These are phyloP conservation scores for Cryptomyrus ogoouensis DNA, from an alignment of 2,113 vertebrate species.

Conservation along the genomic window DNA sequence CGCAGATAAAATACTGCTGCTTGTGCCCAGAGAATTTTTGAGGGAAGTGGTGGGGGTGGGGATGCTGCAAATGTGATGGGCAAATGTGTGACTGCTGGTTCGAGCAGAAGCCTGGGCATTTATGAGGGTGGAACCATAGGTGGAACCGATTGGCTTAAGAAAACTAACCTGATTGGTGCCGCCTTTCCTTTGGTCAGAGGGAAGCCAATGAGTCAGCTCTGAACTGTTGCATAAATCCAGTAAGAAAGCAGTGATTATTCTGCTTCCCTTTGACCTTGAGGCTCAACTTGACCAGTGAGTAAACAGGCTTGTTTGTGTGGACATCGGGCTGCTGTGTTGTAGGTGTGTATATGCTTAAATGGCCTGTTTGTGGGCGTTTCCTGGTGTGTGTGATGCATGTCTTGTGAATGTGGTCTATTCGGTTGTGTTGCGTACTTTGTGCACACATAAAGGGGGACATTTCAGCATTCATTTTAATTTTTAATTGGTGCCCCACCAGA, in stretches of 20 bases:
- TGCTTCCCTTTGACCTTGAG: neutral
- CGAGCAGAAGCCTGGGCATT: neutral
- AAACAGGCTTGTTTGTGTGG: neutral
- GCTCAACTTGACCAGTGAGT: neutral
- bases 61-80: neutral
- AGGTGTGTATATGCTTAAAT: neutral
- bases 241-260: neutral
- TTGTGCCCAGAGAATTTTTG: neutral
- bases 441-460: neutral
- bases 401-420: neutral
- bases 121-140: neutral
- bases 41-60: neutral
- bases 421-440: neutral
- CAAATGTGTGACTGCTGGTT: neutral
- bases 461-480: neutral
- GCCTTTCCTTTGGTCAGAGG: neutral
- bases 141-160: neutral
- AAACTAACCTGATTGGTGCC: neutral
- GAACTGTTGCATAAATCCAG: neutral
- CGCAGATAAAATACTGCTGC: conserved; percentile 2
- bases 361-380: neutral
- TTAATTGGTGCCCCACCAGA: neutral
- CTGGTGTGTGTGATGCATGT: neutral
- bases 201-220: neutral
- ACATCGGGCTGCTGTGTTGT: neutral